These are phyloP conservation scores for Harpalus rubripes DNA, from an alignment of 2,888 invertebrate genomes.

Conservation along the genomic window DNA sequence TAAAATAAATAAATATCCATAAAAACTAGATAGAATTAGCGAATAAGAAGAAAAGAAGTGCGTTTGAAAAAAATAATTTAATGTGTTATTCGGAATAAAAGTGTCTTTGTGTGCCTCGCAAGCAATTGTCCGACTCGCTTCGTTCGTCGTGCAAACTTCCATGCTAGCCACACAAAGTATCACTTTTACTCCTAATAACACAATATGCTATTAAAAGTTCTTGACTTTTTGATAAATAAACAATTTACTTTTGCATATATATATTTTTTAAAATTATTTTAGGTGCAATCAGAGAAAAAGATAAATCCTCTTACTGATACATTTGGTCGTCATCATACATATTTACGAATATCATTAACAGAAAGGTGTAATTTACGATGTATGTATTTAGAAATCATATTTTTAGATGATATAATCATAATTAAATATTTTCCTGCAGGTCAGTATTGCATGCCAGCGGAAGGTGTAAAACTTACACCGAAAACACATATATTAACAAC, in stretches of 20 bases:
- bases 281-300: constrained; percentile 46
- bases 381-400: constrained; percentile 78
- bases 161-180: too few relatives aligned
- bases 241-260: not conserved
- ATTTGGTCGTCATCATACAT: constrained; percentile 93
- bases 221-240: not conserved
- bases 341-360: constrained; percentile 96
- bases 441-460: constrained; percentile 98
- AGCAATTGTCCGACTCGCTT: too few relatives aligned
- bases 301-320: constrained; percentile 84
- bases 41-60: too few relatives aligned
- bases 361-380: constrained; percentile 98
- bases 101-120: too few relatives aligned
- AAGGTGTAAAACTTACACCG: constrained; percentile 92
- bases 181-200: too few relatives aligned
- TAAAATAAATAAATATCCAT: too few relatives aligned
- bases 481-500: constrained; percentile 87
- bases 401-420: not conserved
- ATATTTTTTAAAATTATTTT: not conserved
- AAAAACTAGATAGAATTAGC: too few relatives aligned
- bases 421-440: constrained; percentile 79
- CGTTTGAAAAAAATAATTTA: too few relatives aligned
- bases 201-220: too few relatives aligned
- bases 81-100: too few relatives aligned
- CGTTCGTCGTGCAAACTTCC: too few relatives aligned